Base-by-base conservation (phyloP, 2,888 invertebrate species). In the Amiota minor region DNA sequence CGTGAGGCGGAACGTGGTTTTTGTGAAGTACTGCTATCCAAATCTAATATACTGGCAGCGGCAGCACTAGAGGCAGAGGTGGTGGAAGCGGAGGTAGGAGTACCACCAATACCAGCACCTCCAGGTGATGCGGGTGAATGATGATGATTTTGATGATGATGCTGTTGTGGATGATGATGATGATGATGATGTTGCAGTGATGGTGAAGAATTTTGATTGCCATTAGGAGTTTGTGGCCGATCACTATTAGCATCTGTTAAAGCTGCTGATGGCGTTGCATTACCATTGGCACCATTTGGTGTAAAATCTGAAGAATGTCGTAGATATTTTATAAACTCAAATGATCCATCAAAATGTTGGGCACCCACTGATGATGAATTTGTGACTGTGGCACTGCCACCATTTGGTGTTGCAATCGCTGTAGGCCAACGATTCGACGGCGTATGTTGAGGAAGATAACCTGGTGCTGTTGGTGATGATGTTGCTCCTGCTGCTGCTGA, bases 261-360 rank as follows among this genome's bases (percentile, higher is more conserved):
- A 20, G 65, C 62, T n/a, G 53, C 49, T 9, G 61, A 50, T 35
- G 65, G 71, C 20, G 76, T 75, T 8, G 75, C 70, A 59, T 75
- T 76, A 9, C 73, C 77, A 56, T 62, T 74, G 14, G 74, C 69
- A 72, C 78, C 79, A 55, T 80, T 78, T 14, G 84, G 77, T 55
- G 81, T 86, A 73, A 87, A 89, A 72, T 89, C 89, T 56, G 87
- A 85, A 16, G 89, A 87, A 77, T 89, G 89, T 14, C 89, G 87
- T 75, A 89, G 85, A 86, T 89, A 89, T 83, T 89, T 89, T 71
- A 89, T 85, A 77, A 89, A 89, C 81, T 89, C 89, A 79, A 89
- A 89, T 76, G 89, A 88, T 77, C 89, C 88, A 80, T 89, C 89
- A 71, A 89, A 89, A 71, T 89, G 88, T 70, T 87, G 89, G 12